A percentile compares a stretch with the other conserved stretches of the same genome.
Conservation (phyloP, 2,113 vertebrate genomes). For the Psittacus erithacus region DNA sequence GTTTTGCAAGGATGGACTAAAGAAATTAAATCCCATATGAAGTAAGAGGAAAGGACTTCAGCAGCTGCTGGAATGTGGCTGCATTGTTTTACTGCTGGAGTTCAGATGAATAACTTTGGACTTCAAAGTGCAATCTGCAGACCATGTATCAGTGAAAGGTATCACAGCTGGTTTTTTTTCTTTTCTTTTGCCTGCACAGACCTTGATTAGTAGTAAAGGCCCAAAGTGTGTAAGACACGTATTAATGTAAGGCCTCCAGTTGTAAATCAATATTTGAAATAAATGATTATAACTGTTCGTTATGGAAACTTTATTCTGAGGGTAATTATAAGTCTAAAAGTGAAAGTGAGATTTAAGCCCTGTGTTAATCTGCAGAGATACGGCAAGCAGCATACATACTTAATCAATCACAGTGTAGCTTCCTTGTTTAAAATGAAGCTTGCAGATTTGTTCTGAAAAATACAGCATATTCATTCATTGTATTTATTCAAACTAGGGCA, state of each 20-base stretch:
- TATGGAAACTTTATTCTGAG: conserved; percentile 64
- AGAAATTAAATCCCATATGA: neutral
- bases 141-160: neutral
- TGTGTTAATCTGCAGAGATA: conserved; percentile 62
- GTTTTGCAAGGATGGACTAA: neutral
- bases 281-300: conserved; percentile 58
- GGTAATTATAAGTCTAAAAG: conserved; percentile 68
- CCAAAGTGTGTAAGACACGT: conserved; percentile 37
- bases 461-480: conserved; percentile 23
- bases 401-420: conserved; percentile 44
- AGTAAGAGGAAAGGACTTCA: neutral
- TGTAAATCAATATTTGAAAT: conserved; percentile 74
- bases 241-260: conserved; percentile 49
- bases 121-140: neutral
- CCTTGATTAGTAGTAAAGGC: conserved; percentile 36
- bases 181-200: conserved; percentile 15
- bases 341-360: conserved; percentile 71
- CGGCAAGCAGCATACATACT: conserved; percentile 55
- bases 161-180: neutral
- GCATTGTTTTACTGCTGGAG: neutral
- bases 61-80: neutral
- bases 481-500: conserved; percentile 40
- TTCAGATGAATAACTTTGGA: neutral
- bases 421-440: conserved; percentile 18
- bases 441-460: conserved; percentile 46